Conservation (phyloP, 2,797 vertebrate species). For the Tangara arthus region DNA sequence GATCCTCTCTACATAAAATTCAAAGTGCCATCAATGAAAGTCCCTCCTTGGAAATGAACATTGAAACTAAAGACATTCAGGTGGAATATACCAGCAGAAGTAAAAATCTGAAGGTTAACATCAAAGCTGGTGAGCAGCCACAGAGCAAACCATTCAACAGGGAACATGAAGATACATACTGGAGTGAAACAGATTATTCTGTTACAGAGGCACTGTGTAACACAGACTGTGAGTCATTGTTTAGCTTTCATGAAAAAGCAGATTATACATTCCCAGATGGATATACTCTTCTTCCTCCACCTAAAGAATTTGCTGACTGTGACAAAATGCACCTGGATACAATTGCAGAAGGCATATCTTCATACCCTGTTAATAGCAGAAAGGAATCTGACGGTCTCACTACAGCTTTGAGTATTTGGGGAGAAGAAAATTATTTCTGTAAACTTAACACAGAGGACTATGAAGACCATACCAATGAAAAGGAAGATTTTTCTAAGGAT, state of each 20-base stretch:
- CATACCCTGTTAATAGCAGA: slow-evolving; percentile 20
- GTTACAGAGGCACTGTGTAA: slow-evolving; percentile 35
- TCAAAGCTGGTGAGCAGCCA: slow-evolving; percentile 32
- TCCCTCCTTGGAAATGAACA: slow-evolving; percentile 67
- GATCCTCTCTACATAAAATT: background rate
- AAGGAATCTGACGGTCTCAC: slow-evolving; percentile 1
- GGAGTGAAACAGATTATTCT: slow-evolving; percentile 51
- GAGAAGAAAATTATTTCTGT: slow-evolving; percentile 23
- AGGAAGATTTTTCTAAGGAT: slow-evolving; percentile 43
- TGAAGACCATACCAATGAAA: background rate
- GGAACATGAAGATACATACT: background rate
- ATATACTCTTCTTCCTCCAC: slow-evolving; percentile 67
- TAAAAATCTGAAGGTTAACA: slow-evolving; percentile 58
- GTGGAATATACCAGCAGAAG: slow-evolving; percentile 53
- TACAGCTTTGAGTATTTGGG: background rate
- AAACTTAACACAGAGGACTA: slow-evolving; percentile 24
- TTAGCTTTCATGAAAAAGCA: slow-evolving; percentile 42
- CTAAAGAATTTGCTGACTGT: slow-evolving; percentile 72
- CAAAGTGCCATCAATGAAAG: slow-evolving; percentile 9
- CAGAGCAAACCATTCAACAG: background rate
- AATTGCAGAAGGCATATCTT: slow-evolving; percentile 61
- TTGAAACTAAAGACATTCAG: slow-evolving; percentile 66
- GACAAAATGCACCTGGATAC: slow-evolving; percentile 56
- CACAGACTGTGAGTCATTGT: slow-evolving; percentile 40
- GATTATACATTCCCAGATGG: slow-evolving; percentile 31